Conservation (phyloP, 2,888 invertebrate genomes). For the Eumacrocentrus americanus region DNA sequence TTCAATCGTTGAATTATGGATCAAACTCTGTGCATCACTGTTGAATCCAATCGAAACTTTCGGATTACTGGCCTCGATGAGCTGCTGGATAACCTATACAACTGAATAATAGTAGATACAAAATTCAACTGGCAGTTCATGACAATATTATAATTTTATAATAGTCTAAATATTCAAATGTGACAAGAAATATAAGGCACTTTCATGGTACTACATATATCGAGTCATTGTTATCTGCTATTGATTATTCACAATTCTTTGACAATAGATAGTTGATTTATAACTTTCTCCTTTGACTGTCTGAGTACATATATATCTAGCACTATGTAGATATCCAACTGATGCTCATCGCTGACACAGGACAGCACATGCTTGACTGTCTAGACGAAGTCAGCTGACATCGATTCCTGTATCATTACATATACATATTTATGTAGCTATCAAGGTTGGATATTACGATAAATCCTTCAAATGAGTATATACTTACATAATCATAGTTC, state of each 20-base stretch:
- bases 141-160: too few species aligned
- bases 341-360: not conserved
- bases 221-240: not conserved
- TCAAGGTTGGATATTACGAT: too few species aligned
- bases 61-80: not conserved
- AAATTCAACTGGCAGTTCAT: too few species aligned
- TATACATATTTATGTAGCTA: too few species aligned
- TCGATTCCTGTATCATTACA: not conserved
- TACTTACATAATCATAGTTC: not conserved
- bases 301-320: too few species aligned
- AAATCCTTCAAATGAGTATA: not conserved
- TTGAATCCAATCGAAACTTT: too few species aligned
- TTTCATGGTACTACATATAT: not conserved
- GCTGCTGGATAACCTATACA: not conserved
- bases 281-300: not conserved
- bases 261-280: not conserved
- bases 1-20: too few species aligned
- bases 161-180: not conserved
- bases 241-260: not conserved
- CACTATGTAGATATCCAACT: not conserved
- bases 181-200: not conserved
- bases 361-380: not conserved
- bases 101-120: not conserved
- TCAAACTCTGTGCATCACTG: too few species aligned
- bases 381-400: not conserved